Evolutionary conservation across 2,797 vertebrate species (phyloP).

Genomic region (Masticophis lateralis): DNA sequence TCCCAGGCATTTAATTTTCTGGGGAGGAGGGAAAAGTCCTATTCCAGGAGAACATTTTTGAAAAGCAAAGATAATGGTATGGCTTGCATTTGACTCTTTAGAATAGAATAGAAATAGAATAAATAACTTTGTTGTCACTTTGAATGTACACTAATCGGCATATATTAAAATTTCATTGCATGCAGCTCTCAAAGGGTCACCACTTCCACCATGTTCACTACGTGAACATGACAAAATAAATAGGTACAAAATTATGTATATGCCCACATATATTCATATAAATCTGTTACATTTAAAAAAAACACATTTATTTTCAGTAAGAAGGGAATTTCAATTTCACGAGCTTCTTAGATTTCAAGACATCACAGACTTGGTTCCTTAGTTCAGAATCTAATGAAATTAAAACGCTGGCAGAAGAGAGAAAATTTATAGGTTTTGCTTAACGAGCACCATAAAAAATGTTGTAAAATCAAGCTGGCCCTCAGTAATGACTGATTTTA

Average conservation of each 20-base stretch:
- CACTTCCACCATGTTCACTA: too few species aligned
- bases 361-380: not conserved
- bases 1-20: not conserved
- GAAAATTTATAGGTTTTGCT: not conserved
- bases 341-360: not conserved
- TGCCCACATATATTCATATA: too few species aligned
- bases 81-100: too few species aligned
- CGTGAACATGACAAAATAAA: too few species aligned
- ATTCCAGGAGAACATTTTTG: not conserved
- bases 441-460: not conserved
- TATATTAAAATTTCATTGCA: too few species aligned
- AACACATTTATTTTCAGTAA: not conserved
- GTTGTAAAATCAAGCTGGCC: not conserved
- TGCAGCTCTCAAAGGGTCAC: too few species aligned
- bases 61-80: not conserved
- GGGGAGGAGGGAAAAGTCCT: not conserved
- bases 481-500: rapidly evolving
- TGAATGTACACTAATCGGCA: too few species aligned
- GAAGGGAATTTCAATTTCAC: not conserved
- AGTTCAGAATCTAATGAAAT: not conserved
- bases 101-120: too few species aligned
- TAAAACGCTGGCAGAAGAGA: not conserved
- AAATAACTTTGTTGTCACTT: too few species aligned
- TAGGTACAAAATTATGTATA: too few species aligned
- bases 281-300: not conserved